Evolutionary conservation across 2,113 vertebrate species (phyloP).

Genomic region (Henicopernis longicauda): DNA sequence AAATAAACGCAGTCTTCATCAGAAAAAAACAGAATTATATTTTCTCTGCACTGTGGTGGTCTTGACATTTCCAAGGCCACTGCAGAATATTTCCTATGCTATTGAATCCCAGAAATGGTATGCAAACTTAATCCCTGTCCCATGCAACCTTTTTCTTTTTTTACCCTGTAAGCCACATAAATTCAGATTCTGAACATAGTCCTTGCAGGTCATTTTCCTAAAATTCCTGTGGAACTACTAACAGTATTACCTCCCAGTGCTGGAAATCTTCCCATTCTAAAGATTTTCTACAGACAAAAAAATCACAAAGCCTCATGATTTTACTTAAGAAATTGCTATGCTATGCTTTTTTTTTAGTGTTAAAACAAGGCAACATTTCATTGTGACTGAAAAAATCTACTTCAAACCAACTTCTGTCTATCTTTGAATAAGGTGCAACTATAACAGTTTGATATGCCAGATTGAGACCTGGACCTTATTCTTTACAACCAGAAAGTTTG

Average conservation of each 20-base stretch:
- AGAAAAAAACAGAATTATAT: background rate
- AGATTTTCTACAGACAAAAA: background rate
- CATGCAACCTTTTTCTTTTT: background rate
- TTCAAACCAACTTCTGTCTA: background rate
- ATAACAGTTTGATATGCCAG: background rate
- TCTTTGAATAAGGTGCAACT: background rate
- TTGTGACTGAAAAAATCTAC: background rate
- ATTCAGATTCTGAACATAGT: background rate
- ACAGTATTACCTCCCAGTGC: background rate
- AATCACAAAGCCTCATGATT: background rate
- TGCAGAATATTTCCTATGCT: background rate
- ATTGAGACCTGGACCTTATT: background rate
- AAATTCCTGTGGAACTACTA: background rate
- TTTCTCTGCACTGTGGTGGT: background rate
- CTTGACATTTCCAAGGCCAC: background rate
- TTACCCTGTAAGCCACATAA: background rate
- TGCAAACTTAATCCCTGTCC: background rate
- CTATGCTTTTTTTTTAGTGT: background rate
- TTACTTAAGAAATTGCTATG: background rate
- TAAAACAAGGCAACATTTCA: background rate
- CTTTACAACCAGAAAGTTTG: background rate
- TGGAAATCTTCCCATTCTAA: background rate
- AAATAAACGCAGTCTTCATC: background rate
- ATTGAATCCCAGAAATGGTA: background rate
- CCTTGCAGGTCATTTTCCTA: background rate